phyloP scores from a whole-genome alignment of 2,888 invertebrate genomes.

The Morpho helenor region DNA sequence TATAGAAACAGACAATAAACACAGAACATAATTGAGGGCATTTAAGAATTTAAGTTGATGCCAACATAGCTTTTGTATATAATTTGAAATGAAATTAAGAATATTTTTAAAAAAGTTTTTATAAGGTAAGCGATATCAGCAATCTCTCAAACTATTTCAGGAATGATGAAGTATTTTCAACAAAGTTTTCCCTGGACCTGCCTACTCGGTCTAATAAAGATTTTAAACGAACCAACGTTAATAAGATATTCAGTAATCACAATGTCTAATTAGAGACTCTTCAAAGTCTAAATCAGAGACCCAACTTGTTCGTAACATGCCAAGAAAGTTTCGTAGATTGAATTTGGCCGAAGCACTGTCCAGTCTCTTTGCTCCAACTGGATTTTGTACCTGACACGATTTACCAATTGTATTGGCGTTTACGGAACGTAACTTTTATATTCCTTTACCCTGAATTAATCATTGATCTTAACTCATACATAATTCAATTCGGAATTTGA shows the following conservation, averaged over 20 bases:
- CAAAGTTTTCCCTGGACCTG: too few species aligned
- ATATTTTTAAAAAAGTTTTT: too few species aligned
- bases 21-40: too few species aligned
- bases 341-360: conserved; percentile 61
- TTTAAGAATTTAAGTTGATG: too few species aligned
- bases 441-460: conserved; percentile 14
- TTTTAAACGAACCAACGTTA: too few species aligned
- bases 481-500: background rate
- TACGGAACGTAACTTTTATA: conserved; percentile 23
- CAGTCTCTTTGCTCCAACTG: conserved; percentile 46
- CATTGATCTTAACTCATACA: conserved; percentile 2
- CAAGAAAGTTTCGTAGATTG: conserved; percentile 52
- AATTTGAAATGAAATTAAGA: too few species aligned
- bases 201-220: too few species aligned
- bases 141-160: too few species aligned
- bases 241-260: background rate
- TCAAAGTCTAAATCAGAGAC: conserved; percentile 33
- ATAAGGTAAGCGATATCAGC: too few species aligned
- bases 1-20: too few species aligned
- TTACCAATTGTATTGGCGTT: conserved; percentile 60
- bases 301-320: conserved; percentile 42
- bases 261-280: conserved; percentile 25
- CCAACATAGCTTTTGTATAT: too few species aligned
- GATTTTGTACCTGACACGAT: conserved; percentile 70
- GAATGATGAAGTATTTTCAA: too few species aligned